Percentiles rank a stretch among this genome's conserved stretches.
Conservation (phyloP, 1,140 invertebrate genomes). For the Centruroides sculpturatus region DNA sequence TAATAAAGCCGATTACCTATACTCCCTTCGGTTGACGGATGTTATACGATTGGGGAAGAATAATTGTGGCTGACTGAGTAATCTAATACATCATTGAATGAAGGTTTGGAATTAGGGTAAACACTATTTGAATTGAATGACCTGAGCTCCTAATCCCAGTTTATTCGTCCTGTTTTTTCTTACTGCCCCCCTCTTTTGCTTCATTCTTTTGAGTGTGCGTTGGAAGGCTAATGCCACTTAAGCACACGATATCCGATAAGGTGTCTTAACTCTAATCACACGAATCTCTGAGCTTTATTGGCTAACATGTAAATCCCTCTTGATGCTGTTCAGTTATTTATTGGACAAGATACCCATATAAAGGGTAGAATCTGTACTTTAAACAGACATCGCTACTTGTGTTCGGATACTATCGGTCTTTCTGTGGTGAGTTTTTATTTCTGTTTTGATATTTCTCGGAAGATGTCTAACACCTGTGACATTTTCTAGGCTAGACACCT, state of each 20-base stretch:
- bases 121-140: neutral
- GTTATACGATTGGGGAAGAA: slow-evolving; percentile 4
- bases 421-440: too few relatives aligned
- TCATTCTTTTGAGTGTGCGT: too few relatives aligned
- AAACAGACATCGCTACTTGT: too few relatives aligned
- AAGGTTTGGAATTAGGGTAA: neutral
- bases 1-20: slow-evolving; percentile 14
- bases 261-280: neutral
- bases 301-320: neutral
- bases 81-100: neutral
- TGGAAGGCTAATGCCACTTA: too few relatives aligned
- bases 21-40: neutral
- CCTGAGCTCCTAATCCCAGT: neutral
- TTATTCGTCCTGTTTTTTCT: neutral
- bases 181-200: too few relatives aligned
- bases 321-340: neutral
- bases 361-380: neutral
- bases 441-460: too few relatives aligned
- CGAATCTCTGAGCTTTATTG: neutral
- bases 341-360: neutral
- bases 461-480: too few relatives aligned
- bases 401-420: too few relatives aligned
- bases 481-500: too few relatives aligned
- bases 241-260: too few relatives aligned
- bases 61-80: slow-evolving; percentile 3